These are phyloP conservation scores for Selene dorsalis DNA, from an alignment of 2,797 vertebrate species.

Conservation along the genomic window DNA sequence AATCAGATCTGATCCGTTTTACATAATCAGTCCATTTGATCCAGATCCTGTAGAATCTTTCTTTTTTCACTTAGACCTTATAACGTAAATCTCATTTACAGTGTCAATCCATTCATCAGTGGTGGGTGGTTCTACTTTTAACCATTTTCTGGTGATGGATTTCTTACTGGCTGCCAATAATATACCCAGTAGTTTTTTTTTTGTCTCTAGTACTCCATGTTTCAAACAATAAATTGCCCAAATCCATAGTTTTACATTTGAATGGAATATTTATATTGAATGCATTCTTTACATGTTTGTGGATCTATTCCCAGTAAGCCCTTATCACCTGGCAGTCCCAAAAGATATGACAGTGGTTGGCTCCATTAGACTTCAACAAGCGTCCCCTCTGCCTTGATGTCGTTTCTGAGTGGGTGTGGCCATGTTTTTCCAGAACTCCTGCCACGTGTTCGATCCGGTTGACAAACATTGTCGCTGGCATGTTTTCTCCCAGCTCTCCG, in stretches of 20 bases:
- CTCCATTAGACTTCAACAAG: background rate
- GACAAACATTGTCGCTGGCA: background rate
- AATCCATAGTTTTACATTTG: no score
- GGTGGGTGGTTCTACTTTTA: no score
- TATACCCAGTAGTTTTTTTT: background rate
- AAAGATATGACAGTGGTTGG: background rate
- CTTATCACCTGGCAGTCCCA: background rate
- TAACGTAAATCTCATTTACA: no score
- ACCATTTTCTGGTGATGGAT: no score
- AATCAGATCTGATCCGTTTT: no score
- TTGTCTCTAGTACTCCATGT: no score
- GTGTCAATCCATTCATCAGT: no score
- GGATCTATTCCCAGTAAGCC: background rate
- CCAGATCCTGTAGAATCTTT: no score
- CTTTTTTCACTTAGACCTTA: no score
- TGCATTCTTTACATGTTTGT: background rate
- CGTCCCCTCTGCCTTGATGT: background rate
- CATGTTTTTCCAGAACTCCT: background rate
- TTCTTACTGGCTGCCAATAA: background rate
- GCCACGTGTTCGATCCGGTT: background rate
- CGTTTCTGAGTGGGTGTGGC: background rate
- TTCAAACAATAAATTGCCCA: no score
- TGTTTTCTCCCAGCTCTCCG: background rate
- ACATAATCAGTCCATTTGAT: no score
- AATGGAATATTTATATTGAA: conserved; percentile 12